phyloP scores from a whole-genome alignment of 2,113 vertebrate species.

The Oncorhynchus kisutch region DNA sequence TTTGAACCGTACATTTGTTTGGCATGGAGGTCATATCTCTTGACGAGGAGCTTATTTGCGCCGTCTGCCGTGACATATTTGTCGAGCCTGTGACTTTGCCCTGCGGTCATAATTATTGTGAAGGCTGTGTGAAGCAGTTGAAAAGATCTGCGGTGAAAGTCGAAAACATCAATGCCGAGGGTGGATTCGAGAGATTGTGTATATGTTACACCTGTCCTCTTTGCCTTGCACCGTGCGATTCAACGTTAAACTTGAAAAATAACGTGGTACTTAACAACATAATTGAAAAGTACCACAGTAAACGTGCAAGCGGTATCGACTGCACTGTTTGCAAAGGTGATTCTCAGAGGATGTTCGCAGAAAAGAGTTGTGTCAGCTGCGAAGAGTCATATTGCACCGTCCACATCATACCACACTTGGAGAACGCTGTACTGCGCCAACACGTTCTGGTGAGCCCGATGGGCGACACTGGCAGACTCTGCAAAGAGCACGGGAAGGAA shows the following conservation, averaged over 20 bases:
- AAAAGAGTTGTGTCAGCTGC: slow-evolving; percentile 35
- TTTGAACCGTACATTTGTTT: not conserved
- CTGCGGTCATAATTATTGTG: slow-evolving; percentile 39
- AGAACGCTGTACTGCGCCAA: slow-evolving; percentile 14
- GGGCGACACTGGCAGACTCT: slow-evolving; percentile 10
- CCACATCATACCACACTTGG: slow-evolving; percentile 34
- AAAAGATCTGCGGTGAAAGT: not conserved
- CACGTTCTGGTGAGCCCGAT: slow-evolving; percentile 33
- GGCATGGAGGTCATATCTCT: slow-evolving; percentile 5
- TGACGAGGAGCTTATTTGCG: slow-evolving; percentile 37
- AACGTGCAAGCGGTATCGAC: not conserved
- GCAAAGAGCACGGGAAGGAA: slow-evolving; percentile 32
- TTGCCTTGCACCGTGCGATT: slow-evolving; percentile 20
- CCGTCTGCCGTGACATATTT: slow-evolving; percentile 33
- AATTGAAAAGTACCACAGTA: slow-evolving; percentile 15
- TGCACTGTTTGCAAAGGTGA: slow-evolving; percentile 33
- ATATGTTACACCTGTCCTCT: slow-evolving; percentile 23
- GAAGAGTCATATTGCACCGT: slow-evolving; percentile 33
- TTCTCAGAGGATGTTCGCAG: slow-evolving; percentile 20
- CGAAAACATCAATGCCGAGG: no score
- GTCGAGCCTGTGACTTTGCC: slow-evolving; percentile 35
- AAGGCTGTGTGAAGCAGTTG: slow-evolving; percentile 26
- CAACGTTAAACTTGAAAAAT: slow-evolving; percentile 17
- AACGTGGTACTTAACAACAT: slow-evolving; percentile 36
- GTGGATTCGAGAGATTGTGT: not conserved